Evolutionary conservation across 2,888 invertebrate genomes (phyloP), one percentile per base, ranked within the genome.

Genomic region (Cephus pulcher): DNA sequence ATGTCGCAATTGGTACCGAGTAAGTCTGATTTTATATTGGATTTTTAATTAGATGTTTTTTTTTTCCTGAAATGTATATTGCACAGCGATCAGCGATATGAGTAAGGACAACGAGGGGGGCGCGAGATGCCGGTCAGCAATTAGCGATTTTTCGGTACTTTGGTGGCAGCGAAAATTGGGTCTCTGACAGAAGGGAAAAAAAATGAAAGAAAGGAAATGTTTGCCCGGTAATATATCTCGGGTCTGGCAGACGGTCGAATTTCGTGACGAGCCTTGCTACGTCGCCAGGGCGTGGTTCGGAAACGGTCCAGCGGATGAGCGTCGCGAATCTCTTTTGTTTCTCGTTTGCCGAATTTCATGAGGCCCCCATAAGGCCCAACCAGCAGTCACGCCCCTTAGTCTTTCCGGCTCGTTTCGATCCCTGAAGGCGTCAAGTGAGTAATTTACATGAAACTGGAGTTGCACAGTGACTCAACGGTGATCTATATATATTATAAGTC

Each of bases 211-310:
- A 71, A 34, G 71, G 34, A 34, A 74, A 78, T 56, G 71, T 78
- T 34, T 69, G 69, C 30, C 34, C 30, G 73, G 76, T 76, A 35
- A 76, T 75, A 76, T 78, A 78, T 78, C 35, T 78, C 32, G 76
- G 76, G 75, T 68, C 68, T 75, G 71, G 81, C 80, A 84, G 87
- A 87, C 87, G 87, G 82, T 88, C 87, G 84, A 87, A 86, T 88
- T 88, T 87, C 88, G 80, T 83, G 79, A 82, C 82, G 77, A 83
- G 82, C 81, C 79, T 80, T 82, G 83, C 81, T 80, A 76, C 81
- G 89, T 85, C 89, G 89, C 89, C 89, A 86, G 88, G 89, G 89
- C 89, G 89, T 89, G 89, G 89, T 87, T 73, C 37, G 73, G 81
- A 80, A 80, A 80, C 82, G 84, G 78, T 81, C 76, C 74, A 76